Conservation (phyloP, 2,797 vertebrate genomes). For the Oophaga sylvatica region DNA sequence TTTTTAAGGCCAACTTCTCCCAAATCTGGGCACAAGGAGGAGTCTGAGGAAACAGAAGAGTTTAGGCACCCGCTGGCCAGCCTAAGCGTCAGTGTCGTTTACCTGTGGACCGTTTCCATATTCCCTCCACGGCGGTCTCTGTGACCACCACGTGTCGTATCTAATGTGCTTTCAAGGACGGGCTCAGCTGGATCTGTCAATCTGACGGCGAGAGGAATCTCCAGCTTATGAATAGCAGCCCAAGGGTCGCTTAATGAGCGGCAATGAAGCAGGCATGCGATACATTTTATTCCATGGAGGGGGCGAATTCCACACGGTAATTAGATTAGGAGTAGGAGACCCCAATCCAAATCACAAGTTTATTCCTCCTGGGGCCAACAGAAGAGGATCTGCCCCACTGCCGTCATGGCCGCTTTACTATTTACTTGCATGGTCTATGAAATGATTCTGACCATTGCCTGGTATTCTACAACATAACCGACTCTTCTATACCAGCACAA, state of each 20-base stretch:
- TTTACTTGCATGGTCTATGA: too few species aligned
- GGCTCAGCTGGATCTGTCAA: constrained; percentile 55
- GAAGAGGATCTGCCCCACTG: neutral
- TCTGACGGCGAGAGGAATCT: constrained; percentile 23
- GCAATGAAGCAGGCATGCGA: constrained; percentile 34
- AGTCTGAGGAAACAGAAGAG: neutral
- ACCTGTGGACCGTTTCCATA: constrained; percentile 21
- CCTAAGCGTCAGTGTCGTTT: neutral
- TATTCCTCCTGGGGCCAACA: neutral
- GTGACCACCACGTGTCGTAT: constrained; percentile 21
- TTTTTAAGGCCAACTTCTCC: too few species aligned
- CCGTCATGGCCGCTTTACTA: too few species aligned
- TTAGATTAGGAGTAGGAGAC: constrained; percentile 19
- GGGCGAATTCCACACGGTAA: constrained; percentile 28
- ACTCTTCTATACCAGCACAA: too few species aligned
- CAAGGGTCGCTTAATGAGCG: constrained; percentile 21
- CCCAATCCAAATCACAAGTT: constrained; percentile 30
- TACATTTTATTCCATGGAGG: constrained; percentile 29
- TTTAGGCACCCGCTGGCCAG: neutral
- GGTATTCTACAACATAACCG: too few species aligned
- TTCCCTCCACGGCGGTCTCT: neutral
- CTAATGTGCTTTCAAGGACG: constrained; percentile 46
- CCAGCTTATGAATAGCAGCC: constrained; percentile 45
- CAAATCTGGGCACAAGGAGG: neutral
- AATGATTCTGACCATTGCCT: too few species aligned